Conservation (phyloP, 2,888 invertebrate species). For the Plebejus argus region DNA sequence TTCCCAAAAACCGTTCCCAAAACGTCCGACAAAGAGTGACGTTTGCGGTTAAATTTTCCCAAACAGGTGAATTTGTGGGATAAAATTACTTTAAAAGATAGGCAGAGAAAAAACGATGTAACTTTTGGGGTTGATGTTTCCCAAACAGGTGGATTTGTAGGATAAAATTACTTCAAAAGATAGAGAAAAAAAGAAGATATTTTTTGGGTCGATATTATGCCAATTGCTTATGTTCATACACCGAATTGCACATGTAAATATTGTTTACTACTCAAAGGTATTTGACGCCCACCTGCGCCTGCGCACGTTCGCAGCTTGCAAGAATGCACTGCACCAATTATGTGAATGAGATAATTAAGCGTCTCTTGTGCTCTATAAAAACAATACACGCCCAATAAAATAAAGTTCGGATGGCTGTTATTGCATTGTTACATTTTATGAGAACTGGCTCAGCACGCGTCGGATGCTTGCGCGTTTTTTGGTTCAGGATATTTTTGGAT, state of each 20-base stretch:
- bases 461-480: neutral
- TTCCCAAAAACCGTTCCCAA: conserved; percentile 9
- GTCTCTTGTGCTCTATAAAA: conserved; percentile 31
- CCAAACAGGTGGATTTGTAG: neutral
- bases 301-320: conserved; percentile 50
- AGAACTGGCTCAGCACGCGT: conserved; percentile 8
- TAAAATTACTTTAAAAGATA: neutral
- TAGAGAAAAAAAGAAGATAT: neutral
- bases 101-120: neutral
- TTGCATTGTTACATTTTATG: conserved; percentile 14
- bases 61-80: conserved; percentile 4
- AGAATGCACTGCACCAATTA: conserved; percentile 42
- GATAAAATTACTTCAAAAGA: neutral
- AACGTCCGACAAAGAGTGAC: conserved; percentile 12
- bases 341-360: conserved; percentile 46
- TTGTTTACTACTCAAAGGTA: conserved; percentile 29
- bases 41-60: conserved; percentile 12
- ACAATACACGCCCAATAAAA: conserved; percentile 23
- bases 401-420: neutral
- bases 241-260: neutral
- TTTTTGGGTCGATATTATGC: neutral
- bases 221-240: neutral
- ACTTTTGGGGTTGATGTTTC: neutral
- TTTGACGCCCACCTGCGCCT: conserved; percentile 50
- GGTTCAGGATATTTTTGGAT: neutral